Percentiles rank a stretch among this genome's conserved stretches.
Conservation (phyloP, 2,113 vertebrate species). For the Asarcornis scutulata region DNA sequence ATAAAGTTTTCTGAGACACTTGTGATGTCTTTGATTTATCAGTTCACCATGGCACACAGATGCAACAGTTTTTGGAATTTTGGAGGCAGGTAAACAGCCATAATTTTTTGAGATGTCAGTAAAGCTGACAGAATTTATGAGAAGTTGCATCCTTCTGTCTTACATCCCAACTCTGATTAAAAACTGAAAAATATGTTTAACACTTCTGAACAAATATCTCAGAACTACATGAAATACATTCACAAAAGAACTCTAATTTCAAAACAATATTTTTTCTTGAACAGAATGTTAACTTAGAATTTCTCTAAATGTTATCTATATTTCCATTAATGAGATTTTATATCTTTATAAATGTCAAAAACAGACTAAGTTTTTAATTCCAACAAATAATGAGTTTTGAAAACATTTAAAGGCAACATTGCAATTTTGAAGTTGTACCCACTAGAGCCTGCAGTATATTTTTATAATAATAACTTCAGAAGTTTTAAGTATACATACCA, state of each 20-base stretch:
- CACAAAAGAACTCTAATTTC: neutral
- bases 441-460: neutral
- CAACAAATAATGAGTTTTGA: neutral
- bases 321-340: neutral
- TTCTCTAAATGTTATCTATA: neutral
- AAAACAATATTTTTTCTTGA: neutral
- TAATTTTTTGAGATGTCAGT: neutral
- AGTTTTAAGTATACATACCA: neutral
- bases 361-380: neutral
- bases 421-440: neutral
- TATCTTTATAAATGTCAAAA: neutral
- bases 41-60: neutral
- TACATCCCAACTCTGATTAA: neutral
- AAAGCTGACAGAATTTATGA: neutral
- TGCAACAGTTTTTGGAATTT: neutral
- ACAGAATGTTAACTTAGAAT: neutral
- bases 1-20: neutral
- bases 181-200: slow-evolving; percentile 17
- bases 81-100: neutral
- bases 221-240: neutral
- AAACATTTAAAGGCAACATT: neutral
- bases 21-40: slow-evolving; percentile 12
- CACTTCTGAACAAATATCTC: neutral
- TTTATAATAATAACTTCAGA: neutral
- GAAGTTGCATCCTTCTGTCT: neutral